Base-by-base conservation (phyloP, 2,888 invertebrate species). In the Cyclophora albipunctata region DNA sequence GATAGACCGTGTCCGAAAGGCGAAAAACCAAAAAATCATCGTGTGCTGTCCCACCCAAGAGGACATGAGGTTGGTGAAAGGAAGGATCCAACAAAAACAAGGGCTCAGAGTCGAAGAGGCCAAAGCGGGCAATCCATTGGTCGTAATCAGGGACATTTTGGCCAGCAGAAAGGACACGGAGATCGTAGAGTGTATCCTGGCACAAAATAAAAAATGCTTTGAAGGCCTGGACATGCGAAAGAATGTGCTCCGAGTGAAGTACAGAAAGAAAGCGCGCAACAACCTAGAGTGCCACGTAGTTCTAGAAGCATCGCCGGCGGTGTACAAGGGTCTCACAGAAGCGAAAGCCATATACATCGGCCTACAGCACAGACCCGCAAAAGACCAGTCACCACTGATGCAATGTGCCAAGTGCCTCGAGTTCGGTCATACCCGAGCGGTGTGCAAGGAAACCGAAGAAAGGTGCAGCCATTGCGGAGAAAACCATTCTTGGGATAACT, bases 331-430 rank as follows among this genome's bases (percentile, higher is more conserved):
- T 2, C 42, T 42, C 4, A 42, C 4, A 3, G 20, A n/a, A 1
- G 5, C n/a, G 3, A 3, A 20, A 5, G 42, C 42, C 3, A 7
- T 42, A 3, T 7, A 42, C 42, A 7, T 42, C 3, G 42, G n/a
- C n/a, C 42, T 42, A 7, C 42, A 56, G 20, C 33, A 46, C 2
- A 7, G 48, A 0, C 34, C 3, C 3, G 56, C 52, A 0, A 45
- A n/a, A 3, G 60, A 60, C 48, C 56, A 60, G 34, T 51, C 60
- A 3, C 55, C 57, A 0, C 45, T 59, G 6, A 44, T 57, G 5
- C 57, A 59, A 43, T 59, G 59, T 40, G 7, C 55, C 2, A 7
- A 34, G 2, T 57, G 59, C 46, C 49, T 57, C 5, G 52, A 44
- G 2, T 56, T 49, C 34, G 60, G 58, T 0, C 54, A 61, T 40